Base-by-base conservation (phyloP, 2,888 invertebrate species). In the Epistrophella euchroma region DNA sequence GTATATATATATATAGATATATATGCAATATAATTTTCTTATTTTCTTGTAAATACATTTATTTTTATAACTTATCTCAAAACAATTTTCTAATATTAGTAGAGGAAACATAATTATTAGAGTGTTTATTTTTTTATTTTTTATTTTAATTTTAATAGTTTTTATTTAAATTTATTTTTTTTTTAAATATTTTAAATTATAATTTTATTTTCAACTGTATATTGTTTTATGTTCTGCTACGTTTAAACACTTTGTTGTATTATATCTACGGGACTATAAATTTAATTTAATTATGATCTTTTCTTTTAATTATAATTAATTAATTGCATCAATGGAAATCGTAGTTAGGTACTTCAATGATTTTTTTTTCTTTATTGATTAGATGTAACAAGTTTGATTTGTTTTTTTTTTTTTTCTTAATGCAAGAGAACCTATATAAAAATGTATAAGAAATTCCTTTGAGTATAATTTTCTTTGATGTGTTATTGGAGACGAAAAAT, bases 1-100 rank as follows among this genome's bases (percentile, higher is more conserved):
- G 66, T 84, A 87, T 88, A 88, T 89, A 85, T 88, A 82, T 88
- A 82, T 62, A 85, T 75, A 84, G 84, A 90, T 89, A 88, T 88
- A 89, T 89, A 89, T 85, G 87, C 87, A 86, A 88, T 88, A 88
- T 88, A 88, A 75, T 82, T 73, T 84, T 86, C 47, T 68, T 17
- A 19, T 32, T 47, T 88, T 86, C 78, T 78, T 84, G 87, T 86
- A 88, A 88, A 89, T 88, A 88, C 86, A 84, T 82, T 88, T 85
- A 88, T 85, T 80, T 79, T 22, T 87, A 84, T 84, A 79, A 68
- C 22, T 50, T 25, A 68, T 74, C 58, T 64, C 68, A 86, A 79
- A 75, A 76, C 81, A 87, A 47, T 78, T 84, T 78, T 78, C 85
- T 88, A 82, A 74, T 68, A 35, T 71, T 40, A 71, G 68, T 82